phyloP scores from a whole-genome alignment of 2,888 invertebrate species.

The Coelinius sp. region DNA sequence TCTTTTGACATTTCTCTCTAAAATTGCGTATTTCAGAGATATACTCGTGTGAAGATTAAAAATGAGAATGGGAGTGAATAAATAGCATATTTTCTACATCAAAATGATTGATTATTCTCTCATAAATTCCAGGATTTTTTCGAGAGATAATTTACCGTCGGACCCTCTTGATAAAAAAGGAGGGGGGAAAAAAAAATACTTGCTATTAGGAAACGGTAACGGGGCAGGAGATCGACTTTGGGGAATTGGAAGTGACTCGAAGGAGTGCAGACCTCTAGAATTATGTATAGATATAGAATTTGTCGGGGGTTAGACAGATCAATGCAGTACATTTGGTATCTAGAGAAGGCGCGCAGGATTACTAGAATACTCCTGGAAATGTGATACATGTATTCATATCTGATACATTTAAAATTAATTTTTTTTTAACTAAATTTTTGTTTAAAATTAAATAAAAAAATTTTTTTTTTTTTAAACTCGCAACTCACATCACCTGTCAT shows the following conservation, averaged over 20 bases:
- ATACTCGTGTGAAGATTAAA: no score
- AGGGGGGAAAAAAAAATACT: neutral
- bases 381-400: neutral
- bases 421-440: no score
- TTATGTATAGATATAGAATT: slow-evolving; percentile 17
- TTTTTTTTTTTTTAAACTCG: no score
- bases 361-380: slow-evolving; percentile 8
- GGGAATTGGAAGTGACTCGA: slow-evolving; percentile 15
- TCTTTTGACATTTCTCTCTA: no score
- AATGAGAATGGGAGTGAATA: no score
- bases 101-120: neutral
- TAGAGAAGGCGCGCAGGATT: slow-evolving; percentile 17
- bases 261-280: neutral
- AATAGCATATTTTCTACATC: no score
- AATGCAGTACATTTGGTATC: slow-evolving; percentile 23
- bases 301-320: slow-evolving; percentile 24
- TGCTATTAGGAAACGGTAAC: slow-evolving; percentile 15
- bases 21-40: no score
- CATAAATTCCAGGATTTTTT: no score
- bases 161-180: neutral
- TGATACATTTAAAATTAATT: no score
- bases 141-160: neutral
- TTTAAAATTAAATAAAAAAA: no score
- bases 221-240: slow-evolving; percentile 18
- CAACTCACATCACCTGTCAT: no score